Evolutionary conservation across 2,113 vertebrate species (phyloP).

Genomic region (Zapus hudsonius): DNA sequence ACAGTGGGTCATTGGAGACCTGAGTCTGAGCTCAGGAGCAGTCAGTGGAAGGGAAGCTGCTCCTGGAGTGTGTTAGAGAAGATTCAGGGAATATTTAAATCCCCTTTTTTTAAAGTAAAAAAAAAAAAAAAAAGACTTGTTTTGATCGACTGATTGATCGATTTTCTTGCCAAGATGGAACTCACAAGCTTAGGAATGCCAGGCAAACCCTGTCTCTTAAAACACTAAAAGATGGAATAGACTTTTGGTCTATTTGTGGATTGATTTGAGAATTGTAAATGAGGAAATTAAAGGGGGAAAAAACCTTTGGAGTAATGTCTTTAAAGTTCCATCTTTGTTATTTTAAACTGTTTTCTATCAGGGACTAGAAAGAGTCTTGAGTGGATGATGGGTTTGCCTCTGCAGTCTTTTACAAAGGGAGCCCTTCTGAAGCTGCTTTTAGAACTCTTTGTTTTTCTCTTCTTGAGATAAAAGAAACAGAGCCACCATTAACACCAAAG

Average conservation of each 20-base stretch:
- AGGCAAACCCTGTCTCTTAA: not conserved
- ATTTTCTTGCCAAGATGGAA: not conserved
- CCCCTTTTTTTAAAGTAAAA: no score
- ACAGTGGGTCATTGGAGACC: no score
- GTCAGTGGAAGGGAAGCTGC: not conserved
- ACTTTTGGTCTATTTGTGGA: conserved; percentile 11
- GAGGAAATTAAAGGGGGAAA: not conserved
- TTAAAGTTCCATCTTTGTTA: conserved; percentile 50
- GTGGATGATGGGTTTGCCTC: conserved; percentile 21
- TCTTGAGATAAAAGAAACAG: conserved; percentile 15
- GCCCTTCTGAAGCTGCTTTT: not conserved
- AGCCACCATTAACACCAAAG: not conserved
- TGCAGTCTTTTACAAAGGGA: not conserved
- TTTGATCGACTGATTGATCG: not conserved
- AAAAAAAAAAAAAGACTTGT: no score
- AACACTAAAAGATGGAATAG: not conserved
- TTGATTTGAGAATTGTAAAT: conserved; percentile 39
- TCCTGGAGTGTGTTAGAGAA: not conserved
- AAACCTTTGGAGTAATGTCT: not conserved
- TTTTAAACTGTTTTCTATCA: conserved; percentile 3
- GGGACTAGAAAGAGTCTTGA: not conserved
- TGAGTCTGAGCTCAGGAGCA: not conserved
- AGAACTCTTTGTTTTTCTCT: conserved; percentile 53
- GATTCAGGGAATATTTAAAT: no score
- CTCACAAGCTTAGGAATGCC: not conserved